Evolutionary conservation across 2,797 vertebrate genomes (phyloP), one percentile per base, ranked within the genome.

Genomic region (Macrochelys suwanniensis): DNA sequence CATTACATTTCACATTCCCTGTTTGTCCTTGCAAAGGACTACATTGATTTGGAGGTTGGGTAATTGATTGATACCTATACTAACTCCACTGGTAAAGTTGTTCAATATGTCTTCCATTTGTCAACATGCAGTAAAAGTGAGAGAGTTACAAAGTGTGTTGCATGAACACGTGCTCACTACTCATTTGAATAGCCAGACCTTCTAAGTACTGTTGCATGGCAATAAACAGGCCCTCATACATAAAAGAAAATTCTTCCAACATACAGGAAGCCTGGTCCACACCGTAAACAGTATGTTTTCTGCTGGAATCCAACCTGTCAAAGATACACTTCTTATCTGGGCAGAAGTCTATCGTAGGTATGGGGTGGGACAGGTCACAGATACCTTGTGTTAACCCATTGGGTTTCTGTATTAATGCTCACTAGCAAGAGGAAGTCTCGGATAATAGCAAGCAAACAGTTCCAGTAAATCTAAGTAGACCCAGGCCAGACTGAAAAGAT

Each of bases 231-330:
- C 13, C 76, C 84, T 84, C 92, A 37, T 16, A 79, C 49, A 51
- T 65, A 53, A 6, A 84, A 61, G 82, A 80, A 49, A 85, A 81
- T 87, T 59, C 57, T 76, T 80, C 68, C 68, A 96, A 89, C 82
- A 93, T 37, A 33, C 88, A 88, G 68, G 53, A 37, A 89, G 86
- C 85, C 88, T 65, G 8, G 10, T 77, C 80, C 89, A 93, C 76
- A 89, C 84, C 87, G 85, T 94, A 95, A 97, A 96, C 1, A 28
- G 0, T 37, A 57, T n/a, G 37, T 97, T 95, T 97, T 88, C 94
- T 88, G 89, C 68, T 47, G 3, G 53, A 93, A 84, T 81, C 68
- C 90, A 96, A 94, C 88, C 82, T 65, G 89, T 85, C 85, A 80
- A 82, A 92, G 61, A 31, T 53, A 82, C 87, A 90, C 88, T 94